phyloP scores from a whole-genome alignment of 2,113 vertebrate species.

The Malurus alboscapulatus region DNA sequence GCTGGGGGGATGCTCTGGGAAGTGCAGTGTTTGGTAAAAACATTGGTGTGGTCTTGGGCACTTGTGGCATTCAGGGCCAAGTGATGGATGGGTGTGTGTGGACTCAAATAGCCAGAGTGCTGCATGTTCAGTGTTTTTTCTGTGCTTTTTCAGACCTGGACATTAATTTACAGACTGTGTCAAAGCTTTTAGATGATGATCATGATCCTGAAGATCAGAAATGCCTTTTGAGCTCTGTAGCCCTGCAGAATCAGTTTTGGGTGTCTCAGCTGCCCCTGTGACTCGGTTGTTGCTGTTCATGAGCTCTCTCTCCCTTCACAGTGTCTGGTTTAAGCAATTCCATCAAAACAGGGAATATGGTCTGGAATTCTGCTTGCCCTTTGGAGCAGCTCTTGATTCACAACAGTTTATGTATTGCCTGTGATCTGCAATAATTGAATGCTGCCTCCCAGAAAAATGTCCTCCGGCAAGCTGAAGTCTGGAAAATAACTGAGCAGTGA shows the following conservation, averaged over 20 bases:
- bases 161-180: not conserved
- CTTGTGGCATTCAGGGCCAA: not conserved
- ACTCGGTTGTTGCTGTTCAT: not conserved
- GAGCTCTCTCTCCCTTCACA: not conserved
- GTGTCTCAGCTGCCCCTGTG: not conserved
- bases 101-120: not conserved
- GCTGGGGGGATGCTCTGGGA: fast-evolving
- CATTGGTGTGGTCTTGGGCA: not conserved
- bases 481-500: not conserved
- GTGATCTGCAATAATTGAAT: not conserved
- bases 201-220: not conserved
- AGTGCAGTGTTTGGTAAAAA: not conserved
- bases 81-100: no score
- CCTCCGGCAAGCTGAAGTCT: not conserved
- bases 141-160: not conserved
- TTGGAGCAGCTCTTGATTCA: not conserved
- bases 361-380: not conserved
- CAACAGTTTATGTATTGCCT: not conserved
- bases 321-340: not conserved
- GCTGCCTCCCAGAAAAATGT: not conserved
- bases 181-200: not conserved
- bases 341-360: not conserved
- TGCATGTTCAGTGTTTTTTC: not conserved
- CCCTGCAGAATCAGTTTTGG: not conserved
- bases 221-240: not conserved